Evolutionary conservation across 2,113 vertebrate species (phyloP).

Genomic region (Poecile atricapillus): DNA sequence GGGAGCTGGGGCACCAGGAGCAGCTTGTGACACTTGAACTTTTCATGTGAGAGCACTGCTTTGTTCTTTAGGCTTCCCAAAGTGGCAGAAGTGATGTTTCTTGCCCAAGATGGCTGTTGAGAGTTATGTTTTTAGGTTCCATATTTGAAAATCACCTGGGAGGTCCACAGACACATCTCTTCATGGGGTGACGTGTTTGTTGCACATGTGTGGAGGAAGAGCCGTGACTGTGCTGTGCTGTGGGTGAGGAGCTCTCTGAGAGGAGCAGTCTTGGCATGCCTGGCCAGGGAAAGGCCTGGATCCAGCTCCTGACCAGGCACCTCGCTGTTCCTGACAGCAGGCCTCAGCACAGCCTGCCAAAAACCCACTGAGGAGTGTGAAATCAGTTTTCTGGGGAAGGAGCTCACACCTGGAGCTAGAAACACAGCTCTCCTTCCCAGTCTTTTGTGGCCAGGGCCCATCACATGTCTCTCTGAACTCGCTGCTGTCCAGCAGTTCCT

Average conservation of each 20-base stretch:
- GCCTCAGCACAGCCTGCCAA: neutral
- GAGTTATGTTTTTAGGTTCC: neutral
- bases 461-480: neutral
- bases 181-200: fast-evolving
- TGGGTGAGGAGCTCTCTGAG: neutral
- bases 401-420: neutral
- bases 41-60: neutral
- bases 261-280: neutral
- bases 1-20: neutral
- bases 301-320: slow-evolving; percentile 10
- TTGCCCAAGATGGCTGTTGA: neutral
- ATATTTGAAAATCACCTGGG: neutral
- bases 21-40: neutral
- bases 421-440: neutral
- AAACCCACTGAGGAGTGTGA: neutral
- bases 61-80: neutral
- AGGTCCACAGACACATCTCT: neutral
- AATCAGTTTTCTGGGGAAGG: slow-evolving; percentile 9
- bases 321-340: neutral
- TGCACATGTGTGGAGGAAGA: fast-evolving
- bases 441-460: neutral
- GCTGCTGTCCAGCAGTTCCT: neutral
- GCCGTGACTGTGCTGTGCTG: fast-evolving
- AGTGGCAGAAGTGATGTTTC: neutral
- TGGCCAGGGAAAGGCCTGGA: neutral